A percentile compares a stretch with the other conserved stretches of the same genome.
Conservation (phyloP, 2,888 invertebrate genomes). For the Malachius bipustulatus region DNA sequence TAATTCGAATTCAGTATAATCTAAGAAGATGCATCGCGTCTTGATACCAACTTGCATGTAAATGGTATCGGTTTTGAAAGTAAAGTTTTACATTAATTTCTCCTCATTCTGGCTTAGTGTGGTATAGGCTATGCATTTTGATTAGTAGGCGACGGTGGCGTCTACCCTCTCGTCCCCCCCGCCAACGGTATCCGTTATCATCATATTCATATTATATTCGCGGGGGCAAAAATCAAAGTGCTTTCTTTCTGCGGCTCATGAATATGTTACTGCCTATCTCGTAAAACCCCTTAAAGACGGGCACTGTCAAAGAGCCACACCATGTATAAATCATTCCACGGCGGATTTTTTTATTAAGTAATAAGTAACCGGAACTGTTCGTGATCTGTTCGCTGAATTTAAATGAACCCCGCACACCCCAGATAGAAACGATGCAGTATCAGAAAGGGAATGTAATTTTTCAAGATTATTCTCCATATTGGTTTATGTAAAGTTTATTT, state of each 20-base stretch:
- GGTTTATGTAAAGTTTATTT: too few species aligned
- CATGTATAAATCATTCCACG: slow-evolving; percentile 29
- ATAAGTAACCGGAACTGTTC: slow-evolving; percentile 8
- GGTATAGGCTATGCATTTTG: slow-evolving; percentile 36
- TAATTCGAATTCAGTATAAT: too few species aligned
- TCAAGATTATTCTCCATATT: too few species aligned
- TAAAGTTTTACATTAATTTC: slow-evolving; percentile 25
- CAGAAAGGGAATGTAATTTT: too few species aligned
- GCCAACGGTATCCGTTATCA: too few species aligned
- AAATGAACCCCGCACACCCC: too few species aligned
- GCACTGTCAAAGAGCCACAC: slow-evolving; percentile 29
- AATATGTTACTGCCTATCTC: slow-evolving; percentile 30
- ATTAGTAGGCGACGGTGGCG: slow-evolving; percentile 29
- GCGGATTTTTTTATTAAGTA: slow-evolving; percentile 11
- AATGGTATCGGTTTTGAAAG: slow-evolving; percentile 12
- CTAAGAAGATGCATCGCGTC: too few species aligned
- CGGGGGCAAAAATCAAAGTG: slow-evolving; percentile 37
- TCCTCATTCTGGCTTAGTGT: slow-evolving; percentile 31
- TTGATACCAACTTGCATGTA: slow-evolving; percentile 5
- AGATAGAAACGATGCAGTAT: too few species aligned
- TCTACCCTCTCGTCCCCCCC: too few species aligned
- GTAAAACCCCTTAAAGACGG: slow-evolving; percentile 29
- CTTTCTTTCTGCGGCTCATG: slow-evolving; percentile 30
- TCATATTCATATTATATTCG: slow-evolving; percentile 37
- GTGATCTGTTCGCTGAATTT: background rate